These are phyloP conservation scores for Tipula confusa DNA, from an alignment of 2,888 invertebrate species.

Conservation along the genomic window DNA sequence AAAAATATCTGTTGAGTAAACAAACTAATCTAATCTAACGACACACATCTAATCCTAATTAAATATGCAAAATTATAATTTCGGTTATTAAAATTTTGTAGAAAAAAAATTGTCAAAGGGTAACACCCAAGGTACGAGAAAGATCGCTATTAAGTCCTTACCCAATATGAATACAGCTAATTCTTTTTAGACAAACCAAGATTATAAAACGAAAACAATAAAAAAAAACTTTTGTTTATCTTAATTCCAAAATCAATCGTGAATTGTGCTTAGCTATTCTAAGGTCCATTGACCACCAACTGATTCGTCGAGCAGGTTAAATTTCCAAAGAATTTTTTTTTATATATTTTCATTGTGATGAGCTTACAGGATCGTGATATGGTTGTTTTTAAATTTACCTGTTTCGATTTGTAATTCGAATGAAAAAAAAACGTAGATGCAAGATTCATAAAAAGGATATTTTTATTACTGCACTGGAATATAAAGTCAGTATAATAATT, in stretches of 20 bases:
- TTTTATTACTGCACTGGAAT: neutral
- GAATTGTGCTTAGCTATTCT: neutral
- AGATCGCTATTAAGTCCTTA: neutral
- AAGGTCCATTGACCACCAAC: neutral
- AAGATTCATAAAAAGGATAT: neutral
- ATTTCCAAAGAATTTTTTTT: neutral
- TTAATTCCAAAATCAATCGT: neutral
- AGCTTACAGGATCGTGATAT: neutral
- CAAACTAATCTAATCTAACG: neutral
- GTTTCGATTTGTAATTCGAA: too few species aligned
- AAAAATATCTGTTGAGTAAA: too few species aligned
- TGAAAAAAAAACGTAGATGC: neutral
- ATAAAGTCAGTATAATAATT: neutral
- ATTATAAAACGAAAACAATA: neutral
- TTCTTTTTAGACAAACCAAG: neutral
- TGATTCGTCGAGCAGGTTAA: neutral
- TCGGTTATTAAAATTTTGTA: neutral
- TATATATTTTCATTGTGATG: neutral
- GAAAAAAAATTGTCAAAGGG: neutral
- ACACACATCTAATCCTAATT: neutral
- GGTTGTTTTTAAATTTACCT: neutral
- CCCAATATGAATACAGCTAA: neutral
- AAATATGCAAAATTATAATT: slow-evolving; percentile 20
- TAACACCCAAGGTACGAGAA: neutral
- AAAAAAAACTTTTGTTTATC: neutral